Conservation (phyloP, 2,888 invertebrate genomes). For the Platycheirus albimanus region DNA sequence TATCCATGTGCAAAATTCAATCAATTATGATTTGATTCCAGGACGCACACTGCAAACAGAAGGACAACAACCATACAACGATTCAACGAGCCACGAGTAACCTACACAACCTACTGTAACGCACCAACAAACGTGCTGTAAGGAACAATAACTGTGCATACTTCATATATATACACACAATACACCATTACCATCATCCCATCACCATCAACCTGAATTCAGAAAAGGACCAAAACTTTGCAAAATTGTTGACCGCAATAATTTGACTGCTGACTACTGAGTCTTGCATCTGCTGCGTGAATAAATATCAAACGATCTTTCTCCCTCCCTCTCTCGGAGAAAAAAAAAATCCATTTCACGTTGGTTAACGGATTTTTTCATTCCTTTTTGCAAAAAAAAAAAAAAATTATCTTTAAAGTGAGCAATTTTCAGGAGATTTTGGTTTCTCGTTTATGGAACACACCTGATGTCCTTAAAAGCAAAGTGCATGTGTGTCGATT, state of each 20-base stretch:
- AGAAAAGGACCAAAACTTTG: conserved; percentile 9
- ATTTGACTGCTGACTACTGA: conserved; percentile 67
- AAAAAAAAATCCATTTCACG: conserved; percentile 8
- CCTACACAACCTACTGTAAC: conserved; percentile 53
- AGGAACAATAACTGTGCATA: conserved; percentile 54
- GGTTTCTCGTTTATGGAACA: conserved; percentile 27
- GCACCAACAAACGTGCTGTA: conserved; percentile 40
- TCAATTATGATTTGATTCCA: conserved; percentile 74
- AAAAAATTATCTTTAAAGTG: conserved; percentile 55
- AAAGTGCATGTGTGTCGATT: conserved; percentile 48
- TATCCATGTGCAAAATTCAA: conserved; percentile 73
- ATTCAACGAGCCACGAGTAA: conserved; percentile 37
- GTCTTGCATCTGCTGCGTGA: conserved; percentile 50
- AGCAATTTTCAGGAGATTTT: conserved; percentile 61
- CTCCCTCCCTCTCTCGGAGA: neutral
- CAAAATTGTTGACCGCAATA: conserved; percentile 72
- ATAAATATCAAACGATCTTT: conserved; percentile 59
- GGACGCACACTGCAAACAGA: conserved; percentile 54
- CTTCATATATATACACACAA: neutral
- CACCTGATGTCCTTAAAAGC: conserved; percentile 53
- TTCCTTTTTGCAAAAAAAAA: neutral
- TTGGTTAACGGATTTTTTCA: conserved; percentile 21
- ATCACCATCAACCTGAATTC: conserved; percentile 10
- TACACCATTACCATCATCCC: neutral
- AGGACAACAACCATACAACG: conserved; percentile 52